phyloP scores from a whole-genome alignment of 2,888 invertebrate species.

The Blera fallax region DNA sequence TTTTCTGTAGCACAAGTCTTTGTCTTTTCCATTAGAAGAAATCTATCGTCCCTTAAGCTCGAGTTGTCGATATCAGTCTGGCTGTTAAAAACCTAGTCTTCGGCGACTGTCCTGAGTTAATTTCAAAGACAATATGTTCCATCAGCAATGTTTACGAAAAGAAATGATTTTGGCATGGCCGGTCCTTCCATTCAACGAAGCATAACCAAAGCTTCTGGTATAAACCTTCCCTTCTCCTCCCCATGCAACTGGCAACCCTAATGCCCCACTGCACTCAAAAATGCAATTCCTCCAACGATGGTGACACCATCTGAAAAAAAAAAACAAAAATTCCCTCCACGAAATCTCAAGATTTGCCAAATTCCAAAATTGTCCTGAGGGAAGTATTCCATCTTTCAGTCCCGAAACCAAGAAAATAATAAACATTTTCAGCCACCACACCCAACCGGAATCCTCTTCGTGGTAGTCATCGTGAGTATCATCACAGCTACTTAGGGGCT shows the following conservation, averaged over 20 bases:
- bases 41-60: too few species aligned
- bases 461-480: conserved; percentile 63
- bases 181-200: too few species aligned
- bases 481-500: conserved; percentile 62
- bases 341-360: conserved; percentile 43
- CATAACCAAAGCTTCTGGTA: too few species aligned
- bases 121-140: too few species aligned
- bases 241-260: background rate
- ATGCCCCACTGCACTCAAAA: background rate
- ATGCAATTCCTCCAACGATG: background rate
- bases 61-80: too few species aligned
- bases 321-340: conserved; percentile 1
- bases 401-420: conserved; percentile 46
- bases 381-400: conserved; percentile 36
- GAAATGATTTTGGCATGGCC: too few species aligned
- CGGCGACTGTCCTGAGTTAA: too few species aligned
- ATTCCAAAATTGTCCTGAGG: conserved; percentile 46
- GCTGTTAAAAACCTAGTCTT: too few species aligned
- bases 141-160: too few species aligned
- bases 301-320: background rate
- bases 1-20: too few species aligned
- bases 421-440: conserved; percentile 51
- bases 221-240: too few species aligned
- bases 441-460: conserved; percentile 38
- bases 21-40: too few species aligned